Base-by-base conservation (phyloP, 2,888 invertebrate species). In the Calliphora vomitoria region DNA sequence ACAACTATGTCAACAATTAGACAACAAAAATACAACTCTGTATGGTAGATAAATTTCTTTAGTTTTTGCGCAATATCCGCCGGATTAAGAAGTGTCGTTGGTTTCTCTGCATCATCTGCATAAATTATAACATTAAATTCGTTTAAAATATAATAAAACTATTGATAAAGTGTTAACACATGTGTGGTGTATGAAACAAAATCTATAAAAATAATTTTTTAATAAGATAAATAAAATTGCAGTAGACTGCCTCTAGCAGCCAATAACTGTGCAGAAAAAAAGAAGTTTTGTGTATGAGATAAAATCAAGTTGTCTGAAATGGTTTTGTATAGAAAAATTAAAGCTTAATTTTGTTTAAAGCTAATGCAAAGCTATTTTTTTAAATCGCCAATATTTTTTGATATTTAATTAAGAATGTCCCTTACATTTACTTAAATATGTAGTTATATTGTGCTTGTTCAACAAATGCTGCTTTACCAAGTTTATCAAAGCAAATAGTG, bases 61-160 rank as follows among this genome's bases (percentile, higher is more conserved):
- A 62, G 31, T 64, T 76, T 64, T 6, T 25, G 76, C 64, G 76
- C 64, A 76, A 64, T 64, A 64, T 76, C 64, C 64, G 50, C 64
- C 64, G 76, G 64, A 53, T 53, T 20, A 50, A 53, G 38, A 18
- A 35, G 35, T 64, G 8, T 50, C 18, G 5, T 18, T 62, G 10
- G 60, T 75, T 72, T 31, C 31, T 35, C 8, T 6, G 3, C 1
- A 4, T 47, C n/a, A 44, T 18, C 25, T 18, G 0, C 1, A 11
- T 60, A 18, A 62, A n/a, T 20, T 74, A 31, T 4, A 13, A 11
- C 41, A 15, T 74, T 44, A 20, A 74, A 74, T 44, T 8, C 8
- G 5, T 25, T 60, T 25, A 31, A 60, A 13, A 60, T 25, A 31
- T 4, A 60, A 60, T 18, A 55, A 55, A 55, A 55, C 20, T 55